Conservation (phyloP, 2,113 vertebrate genomes). For the Actenoides hombroni region DNA sequence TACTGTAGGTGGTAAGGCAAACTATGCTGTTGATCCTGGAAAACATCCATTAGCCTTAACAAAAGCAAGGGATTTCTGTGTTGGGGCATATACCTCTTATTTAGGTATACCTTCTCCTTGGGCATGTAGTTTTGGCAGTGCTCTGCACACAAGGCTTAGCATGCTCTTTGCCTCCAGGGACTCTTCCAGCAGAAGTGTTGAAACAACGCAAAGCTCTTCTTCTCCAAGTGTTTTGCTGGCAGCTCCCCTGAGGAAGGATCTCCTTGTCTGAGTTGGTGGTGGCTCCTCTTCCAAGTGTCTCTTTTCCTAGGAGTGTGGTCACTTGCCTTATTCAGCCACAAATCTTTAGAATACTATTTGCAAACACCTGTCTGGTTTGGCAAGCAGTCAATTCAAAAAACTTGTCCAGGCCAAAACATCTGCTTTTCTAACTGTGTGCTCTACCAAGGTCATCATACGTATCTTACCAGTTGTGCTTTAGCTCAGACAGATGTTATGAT, state of each 20-base stretch:
- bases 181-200: not conserved
- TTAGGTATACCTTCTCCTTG: not conserved
- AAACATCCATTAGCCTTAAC: not conserved
- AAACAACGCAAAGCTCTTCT: not conserved
- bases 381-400: not conserved
- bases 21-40: not conserved
- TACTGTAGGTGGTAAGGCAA: not conserved
- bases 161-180: not conserved
- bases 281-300: not conserved
- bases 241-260: not conserved
- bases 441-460: fast-evolving
- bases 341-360: not conserved
- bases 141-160: not conserved
- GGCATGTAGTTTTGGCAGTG: too few relatives aligned
- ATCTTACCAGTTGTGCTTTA: not conserved
- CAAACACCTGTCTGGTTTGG: not conserved
- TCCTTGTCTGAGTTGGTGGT: not conserved
- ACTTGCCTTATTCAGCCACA: not conserved
- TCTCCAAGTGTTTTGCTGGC: fast-evolving
- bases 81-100: not conserved
- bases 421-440: not conserved
- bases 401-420: not conserved
- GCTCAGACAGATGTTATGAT: not conserved
- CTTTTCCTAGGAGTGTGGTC: fast-evolving
- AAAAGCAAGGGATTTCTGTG: not conserved